These are phyloP conservation scores for Polyommatus icarus DNA, from an alignment of 2,888 invertebrate species.

Conservation along the genomic window DNA sequence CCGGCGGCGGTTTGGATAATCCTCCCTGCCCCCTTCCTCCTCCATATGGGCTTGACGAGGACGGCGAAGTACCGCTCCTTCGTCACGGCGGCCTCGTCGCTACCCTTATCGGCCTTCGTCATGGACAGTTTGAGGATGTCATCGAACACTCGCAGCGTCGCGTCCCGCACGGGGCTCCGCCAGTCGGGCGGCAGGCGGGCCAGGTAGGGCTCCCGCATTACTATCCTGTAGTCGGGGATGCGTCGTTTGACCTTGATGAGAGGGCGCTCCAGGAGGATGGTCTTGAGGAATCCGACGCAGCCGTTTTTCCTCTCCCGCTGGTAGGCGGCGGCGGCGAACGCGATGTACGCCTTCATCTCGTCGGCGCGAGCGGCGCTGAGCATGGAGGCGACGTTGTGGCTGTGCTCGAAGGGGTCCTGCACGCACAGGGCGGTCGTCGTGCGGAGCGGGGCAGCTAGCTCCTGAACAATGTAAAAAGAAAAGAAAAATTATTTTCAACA, in stretches of 20 bases:
- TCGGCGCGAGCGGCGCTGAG: conserved; percentile 50
- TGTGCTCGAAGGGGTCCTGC: conserved; percentile 85
- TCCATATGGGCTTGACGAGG: conserved; percentile 57
- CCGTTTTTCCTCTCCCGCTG: conserved; percentile 48
- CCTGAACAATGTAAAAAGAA: conserved; percentile 17
- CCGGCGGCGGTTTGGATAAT: conserved; percentile 42
- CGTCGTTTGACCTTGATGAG: conserved; percentile 44
- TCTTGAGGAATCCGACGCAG: conserved; percentile 50
- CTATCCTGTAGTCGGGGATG: conserved; percentile 50
- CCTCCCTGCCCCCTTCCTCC: conserved; percentile 50
- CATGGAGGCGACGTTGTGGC: conserved; percentile 76
- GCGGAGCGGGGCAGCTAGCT: conserved; percentile 53
- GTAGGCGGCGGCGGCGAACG: conserved; percentile 56
- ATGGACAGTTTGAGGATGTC: conserved; percentile 53
- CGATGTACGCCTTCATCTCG: conserved; percentile 53
- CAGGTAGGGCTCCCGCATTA: conserved; percentile 48
- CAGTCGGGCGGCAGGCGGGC: conserved; percentile 52
- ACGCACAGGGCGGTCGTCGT: conserved; percentile 73
- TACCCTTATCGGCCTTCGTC: conserved; percentile 48
- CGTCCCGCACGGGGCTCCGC: conserved; percentile 50
- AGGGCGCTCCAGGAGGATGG: conserved; percentile 55
- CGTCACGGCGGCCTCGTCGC: conserved; percentile 42
- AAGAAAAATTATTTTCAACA: too few species aligned
- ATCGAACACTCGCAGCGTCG: conserved; percentile 52
- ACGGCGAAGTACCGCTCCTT: conserved; percentile 51